Percentiles rank a stretch among this genome's conserved stretches.
phyloP scores from a whole-genome alignment of 2,888 invertebrate species.

The Bimastos eiseni region DNA sequence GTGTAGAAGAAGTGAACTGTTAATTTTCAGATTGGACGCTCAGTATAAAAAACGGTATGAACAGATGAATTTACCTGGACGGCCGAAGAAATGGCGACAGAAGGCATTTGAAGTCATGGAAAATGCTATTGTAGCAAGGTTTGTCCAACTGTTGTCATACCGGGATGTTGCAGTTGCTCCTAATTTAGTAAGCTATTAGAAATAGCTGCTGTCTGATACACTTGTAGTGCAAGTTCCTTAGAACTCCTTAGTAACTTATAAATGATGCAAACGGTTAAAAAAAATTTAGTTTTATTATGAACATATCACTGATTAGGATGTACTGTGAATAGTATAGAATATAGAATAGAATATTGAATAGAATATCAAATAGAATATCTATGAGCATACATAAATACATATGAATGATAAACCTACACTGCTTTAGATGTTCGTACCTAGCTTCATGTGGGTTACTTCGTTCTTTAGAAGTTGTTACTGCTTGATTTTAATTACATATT shows the following conservation, averaged over 20 bases:
- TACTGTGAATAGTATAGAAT: too few species aligned
- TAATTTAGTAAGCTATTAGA: neutral
- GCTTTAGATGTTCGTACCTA: too few species aligned
- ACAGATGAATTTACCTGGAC: conserved; percentile 85
- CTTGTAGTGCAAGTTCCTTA: neutral
- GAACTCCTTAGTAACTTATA: neutral
- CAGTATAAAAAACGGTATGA: conserved; percentile 78
- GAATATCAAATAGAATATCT: too few species aligned
- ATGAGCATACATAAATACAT: too few species aligned
- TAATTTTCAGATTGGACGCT: conserved; percentile 71
- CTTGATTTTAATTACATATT: too few species aligned
- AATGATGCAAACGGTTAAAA: too few species aligned
- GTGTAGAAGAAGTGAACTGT: neutral
- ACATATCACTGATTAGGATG: too few species aligned
- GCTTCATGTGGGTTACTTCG: too few species aligned
- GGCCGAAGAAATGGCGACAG: conserved; percentile 88
- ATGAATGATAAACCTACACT: too few species aligned
- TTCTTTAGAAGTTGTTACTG: too few species aligned
- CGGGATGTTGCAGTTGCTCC: neutral
- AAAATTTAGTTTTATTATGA: too few species aligned
- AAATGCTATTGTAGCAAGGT: neutral
- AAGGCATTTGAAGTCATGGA: conserved; percentile 77
- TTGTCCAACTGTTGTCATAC: neutral
- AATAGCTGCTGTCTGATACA: neutral
- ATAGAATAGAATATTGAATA: too few species aligned